Evolutionary conservation across 2,888 invertebrate genomes (phyloP), one percentile per base, ranked within the genome.

Genomic region (Ichneumon xanthorius): DNA sequence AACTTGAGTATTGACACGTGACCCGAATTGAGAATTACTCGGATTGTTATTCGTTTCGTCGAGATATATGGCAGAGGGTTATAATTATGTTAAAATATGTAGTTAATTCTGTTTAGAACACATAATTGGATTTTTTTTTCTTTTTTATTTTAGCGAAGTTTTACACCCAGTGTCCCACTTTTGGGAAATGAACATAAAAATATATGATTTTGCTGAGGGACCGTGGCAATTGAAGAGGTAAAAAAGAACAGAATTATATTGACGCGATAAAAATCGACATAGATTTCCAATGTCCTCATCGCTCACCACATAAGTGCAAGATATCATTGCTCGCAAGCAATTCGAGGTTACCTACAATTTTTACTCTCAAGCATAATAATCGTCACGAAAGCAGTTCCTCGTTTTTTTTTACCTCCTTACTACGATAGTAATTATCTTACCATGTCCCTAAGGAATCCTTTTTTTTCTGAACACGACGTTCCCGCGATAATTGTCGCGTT

Each of bases 401-500:
- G 2, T 22, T 22, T 80, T 79, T 82, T 85, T 82, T n/a, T n/a
- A 67, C 48, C 61, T 76, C 33, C 40, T 72, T 68, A 22, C 26
- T 58, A 55, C n/a, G 37, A 55, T 65, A 45, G 67, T 82, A 82
- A 82, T 85, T 72, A 80, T 82, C 53, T 5, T 22, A 71, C 19
- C 30, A 5, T 30, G 63, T 68, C 70, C 63, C 72, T 80, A 70
- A 75, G 53, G 45, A 65, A 48, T 65, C 58, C 26, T 63, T 67
- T 33, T 5, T 33, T 65, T 53, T n/a, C 30, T 72, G 33, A 82
- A 61, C 71, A 76, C 76, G 71, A 80, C 80, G 79, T 80, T 71
- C 79, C 40, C 40, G 61, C 71, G 70, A 48, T 76, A 85, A 76
- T 85, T 82, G 82, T 85, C 80, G 82, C 76, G 71, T 80, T 67